Evolutionary conservation across 2,113 vertebrate genomes (phyloP), one percentile per base, ranked within the genome.

Genomic region (Anarrhichthys ocellatus): DNA sequence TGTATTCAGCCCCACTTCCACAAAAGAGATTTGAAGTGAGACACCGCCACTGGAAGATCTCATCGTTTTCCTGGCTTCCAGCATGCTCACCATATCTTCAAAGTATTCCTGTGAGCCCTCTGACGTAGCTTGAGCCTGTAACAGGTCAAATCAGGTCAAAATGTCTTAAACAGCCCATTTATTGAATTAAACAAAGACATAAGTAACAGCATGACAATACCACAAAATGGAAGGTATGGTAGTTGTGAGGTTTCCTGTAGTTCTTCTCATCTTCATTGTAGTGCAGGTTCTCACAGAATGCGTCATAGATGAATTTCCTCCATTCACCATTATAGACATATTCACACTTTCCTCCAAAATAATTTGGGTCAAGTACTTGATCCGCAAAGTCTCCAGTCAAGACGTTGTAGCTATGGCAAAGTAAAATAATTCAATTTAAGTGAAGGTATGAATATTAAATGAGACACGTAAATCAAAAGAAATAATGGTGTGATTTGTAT

Each of bases 281-380:
- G 80, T 96, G 94, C 66, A 99, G 93, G 10, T 62, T 95, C 84
- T 99, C 97, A 15, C 98, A 99, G 22, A 90, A 68, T 0, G 95
- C 29, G 0, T 99, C 96, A 0, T 98, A 99, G 0, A 68, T 92
- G 74, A 98, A 95, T 65, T 96, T 93, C 71, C 96, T 94, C 98
- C 98, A 99, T 61, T 99, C 97, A 1, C 97, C 97, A 0, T 99
- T 99, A 70, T 99, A 99, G 27, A 99, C 95, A 0, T 92, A 95
- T 87, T 99, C 97, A 86, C 97, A 99, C 44, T 88, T 48, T 40
- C 97, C 97, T 0, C 97, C 98, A 8, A 92, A 97, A 87, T 95
- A 99, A 0, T 5, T 81, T 0, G 93, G 91, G 18, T 99, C 97
- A 0, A 97, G 94, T 0, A 97, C 72, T 0, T 73, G 89, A 84